Conservation (phyloP, 2,888 invertebrate species). For the Leptopterna dolabrata region DNA sequence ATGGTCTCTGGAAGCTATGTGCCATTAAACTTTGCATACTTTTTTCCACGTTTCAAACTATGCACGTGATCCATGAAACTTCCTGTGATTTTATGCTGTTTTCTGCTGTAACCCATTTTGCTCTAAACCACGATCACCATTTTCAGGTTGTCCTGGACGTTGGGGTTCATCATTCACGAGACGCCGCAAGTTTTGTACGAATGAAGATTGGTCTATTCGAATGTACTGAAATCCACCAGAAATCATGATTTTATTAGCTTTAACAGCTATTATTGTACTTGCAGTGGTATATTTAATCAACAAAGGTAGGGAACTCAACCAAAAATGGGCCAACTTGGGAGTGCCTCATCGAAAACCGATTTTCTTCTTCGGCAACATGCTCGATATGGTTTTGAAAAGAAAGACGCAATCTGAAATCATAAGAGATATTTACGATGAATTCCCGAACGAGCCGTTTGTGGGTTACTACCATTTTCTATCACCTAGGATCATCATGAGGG, state of each 20-base stretch:
- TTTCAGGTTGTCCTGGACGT: too few species aligned
- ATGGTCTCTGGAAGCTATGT: too few species aligned
- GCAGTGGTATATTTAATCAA: background rate
- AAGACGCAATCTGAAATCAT: background rate
- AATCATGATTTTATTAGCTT: background rate
- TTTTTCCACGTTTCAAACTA: too few species aligned
- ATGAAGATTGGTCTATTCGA: too few species aligned
- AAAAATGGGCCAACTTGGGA: conserved; percentile 8
- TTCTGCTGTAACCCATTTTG: too few species aligned
- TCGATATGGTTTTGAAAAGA: conserved; percentile 15
- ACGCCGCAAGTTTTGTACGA: too few species aligned
- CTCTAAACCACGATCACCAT: too few species aligned
- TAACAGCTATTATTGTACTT: background rate
- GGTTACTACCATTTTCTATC: conserved; percentile 40
- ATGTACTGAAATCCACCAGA: too few species aligned
- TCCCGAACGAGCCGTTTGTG: conserved; percentile 42
- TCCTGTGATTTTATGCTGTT: too few species aligned
- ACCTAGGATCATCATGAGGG: conserved; percentile 2
- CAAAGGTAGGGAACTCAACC: conserved; percentile 24
- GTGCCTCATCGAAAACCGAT: conserved; percentile 38
- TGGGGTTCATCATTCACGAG: too few species aligned
- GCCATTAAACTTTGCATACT: too few species aligned
- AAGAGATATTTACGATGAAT: conserved; percentile 4
- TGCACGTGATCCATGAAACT: too few species aligned
- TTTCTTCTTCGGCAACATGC: conserved; percentile 53